Base-by-base conservation (phyloP, 2,888 invertebrate species). In the Calameuta pallipes region DNA sequence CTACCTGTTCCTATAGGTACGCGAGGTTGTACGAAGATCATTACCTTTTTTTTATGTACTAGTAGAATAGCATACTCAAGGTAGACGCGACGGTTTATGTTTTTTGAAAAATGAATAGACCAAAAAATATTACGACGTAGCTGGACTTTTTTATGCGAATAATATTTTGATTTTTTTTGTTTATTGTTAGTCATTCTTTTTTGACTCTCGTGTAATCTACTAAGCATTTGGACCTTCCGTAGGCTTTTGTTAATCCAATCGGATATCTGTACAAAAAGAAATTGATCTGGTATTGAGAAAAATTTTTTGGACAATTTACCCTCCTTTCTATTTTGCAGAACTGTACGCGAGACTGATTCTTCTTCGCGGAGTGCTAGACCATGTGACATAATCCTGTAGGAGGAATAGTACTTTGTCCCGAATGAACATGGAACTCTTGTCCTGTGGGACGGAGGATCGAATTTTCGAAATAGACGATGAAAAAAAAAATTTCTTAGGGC, bases 221-320 rank as follows among this genome's bases (percentile, higher is more conserved):
- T 23, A 23, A 23, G 56, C 2, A 23, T 23, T 71, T 15, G 6
- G 31, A 71, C 31, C 31, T 12, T 13, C 15, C 11, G 33, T 13
- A 34, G 31, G 6, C 33, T 1, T 31, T 80, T 77, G 83, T 83
- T 83, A 81, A 85, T 86, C 84, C 84, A 79, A 85, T 85, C 82
- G 77, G 79, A 77, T 76, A 77, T 80, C 77, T 82, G 81, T 82
- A 80, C 79, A 81, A 83, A 82, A 84, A 56, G 56, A 56, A 56
- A 56, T 56, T 56, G 56, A 56, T 56, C 71, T 12, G 71, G 71
- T 71, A 31, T 75, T 78, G 76, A 80, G 82, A 81, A 83, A 85
- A 85, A 86, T 87, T 89, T 89, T 89, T 89, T 90, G 86, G 89
- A 88, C 90, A 90, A 90, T 90, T 90, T 90, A 86, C 87, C 87